Conservation (phyloP, 2,797 vertebrate species). For the Epinephelus coioides region DNA sequence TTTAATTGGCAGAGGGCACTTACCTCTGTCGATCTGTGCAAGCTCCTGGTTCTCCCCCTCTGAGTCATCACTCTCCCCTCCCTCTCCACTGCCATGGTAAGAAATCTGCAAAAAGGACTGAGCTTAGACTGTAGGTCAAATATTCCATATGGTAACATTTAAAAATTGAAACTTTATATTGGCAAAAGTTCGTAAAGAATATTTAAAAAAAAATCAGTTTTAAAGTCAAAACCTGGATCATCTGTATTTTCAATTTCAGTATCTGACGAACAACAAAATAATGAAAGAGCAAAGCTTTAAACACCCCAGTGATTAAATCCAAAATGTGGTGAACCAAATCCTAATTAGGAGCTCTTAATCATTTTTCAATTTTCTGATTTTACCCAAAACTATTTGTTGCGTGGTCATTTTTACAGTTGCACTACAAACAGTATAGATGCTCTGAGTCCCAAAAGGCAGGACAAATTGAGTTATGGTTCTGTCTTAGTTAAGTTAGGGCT, state of each 20-base stretch:
- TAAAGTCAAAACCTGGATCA: background rate
- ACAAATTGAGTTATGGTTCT: conserved; percentile 8
- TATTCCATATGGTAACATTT: conserved; percentile 16
- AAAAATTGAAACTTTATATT: conserved; percentile 14
- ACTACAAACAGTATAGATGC: background rate
- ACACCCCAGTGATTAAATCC: background rate
- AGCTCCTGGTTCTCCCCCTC: conserved; percentile 96
- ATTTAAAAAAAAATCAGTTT: background rate
- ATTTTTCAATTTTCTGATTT: background rate
- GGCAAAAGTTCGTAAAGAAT: background rate
- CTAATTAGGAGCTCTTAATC: background rate
- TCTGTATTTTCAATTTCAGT: background rate
- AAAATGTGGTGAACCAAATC: background rate
- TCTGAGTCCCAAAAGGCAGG: background rate
- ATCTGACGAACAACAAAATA: background rate
- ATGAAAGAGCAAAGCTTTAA: background rate
- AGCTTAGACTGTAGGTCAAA: conserved; percentile 44
- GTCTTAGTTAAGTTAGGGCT: conserved; percentile 4
- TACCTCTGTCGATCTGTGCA: conserved; percentile 95
- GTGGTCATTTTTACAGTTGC: background rate
- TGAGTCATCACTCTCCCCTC: conserved; percentile 94
- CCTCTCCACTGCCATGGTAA: conserved; percentile 90
- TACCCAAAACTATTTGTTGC: background rate
- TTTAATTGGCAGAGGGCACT: conserved; percentile 12
- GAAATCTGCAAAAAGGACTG: conserved; percentile 88